Percentiles rank a stretch among this genome's conserved stretches.
Evolutionary conservation across 2,888 invertebrate genomes (phyloP).

Genomic region (Drosophila buzzatii): DNA sequence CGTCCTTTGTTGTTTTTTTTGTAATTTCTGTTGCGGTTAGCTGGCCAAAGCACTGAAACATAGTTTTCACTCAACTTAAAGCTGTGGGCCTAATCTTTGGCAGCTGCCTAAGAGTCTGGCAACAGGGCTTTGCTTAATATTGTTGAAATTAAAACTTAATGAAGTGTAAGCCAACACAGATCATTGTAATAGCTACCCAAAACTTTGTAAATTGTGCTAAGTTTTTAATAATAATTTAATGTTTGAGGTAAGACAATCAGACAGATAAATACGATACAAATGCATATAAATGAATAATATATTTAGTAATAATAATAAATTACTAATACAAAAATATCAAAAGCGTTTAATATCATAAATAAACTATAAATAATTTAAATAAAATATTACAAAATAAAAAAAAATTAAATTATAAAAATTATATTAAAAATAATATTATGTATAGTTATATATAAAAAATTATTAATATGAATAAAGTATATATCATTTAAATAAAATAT

Average conservation of each 20-base stretch:
- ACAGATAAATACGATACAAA: too few species aligned
- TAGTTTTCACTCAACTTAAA: conserved; percentile 41
- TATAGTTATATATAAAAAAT: neutral
- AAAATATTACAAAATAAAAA: neutral
- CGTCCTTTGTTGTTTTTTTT: conserved; percentile 44
- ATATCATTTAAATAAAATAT: too few species aligned
- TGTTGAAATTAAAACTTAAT: conserved; percentile 2
- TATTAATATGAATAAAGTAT: too few species aligned
- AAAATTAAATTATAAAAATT: too few species aligned
- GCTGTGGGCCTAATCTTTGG: conserved; percentile 20
- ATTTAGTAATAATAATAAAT: too few species aligned
- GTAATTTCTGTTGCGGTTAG: conserved; percentile 50
- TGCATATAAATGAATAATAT: too few species aligned
- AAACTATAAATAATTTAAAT: too few species aligned
- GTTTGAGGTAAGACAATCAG: too few species aligned
- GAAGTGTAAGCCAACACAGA: neutral
- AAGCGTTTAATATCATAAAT: too few species aligned
- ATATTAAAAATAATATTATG: neutral
- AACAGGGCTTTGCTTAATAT: conserved; percentile 10
- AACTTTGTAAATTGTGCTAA: neutral
- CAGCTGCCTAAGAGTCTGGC: neutral
- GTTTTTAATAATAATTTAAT: neutral
- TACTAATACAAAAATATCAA: too few species aligned
- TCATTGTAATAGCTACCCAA: neutral
- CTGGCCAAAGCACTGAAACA: conserved; percentile 4